phyloP scores from a whole-genome alignment of 2,113 vertebrate genomes.

The Halichoeres trimaculatus region DNA sequence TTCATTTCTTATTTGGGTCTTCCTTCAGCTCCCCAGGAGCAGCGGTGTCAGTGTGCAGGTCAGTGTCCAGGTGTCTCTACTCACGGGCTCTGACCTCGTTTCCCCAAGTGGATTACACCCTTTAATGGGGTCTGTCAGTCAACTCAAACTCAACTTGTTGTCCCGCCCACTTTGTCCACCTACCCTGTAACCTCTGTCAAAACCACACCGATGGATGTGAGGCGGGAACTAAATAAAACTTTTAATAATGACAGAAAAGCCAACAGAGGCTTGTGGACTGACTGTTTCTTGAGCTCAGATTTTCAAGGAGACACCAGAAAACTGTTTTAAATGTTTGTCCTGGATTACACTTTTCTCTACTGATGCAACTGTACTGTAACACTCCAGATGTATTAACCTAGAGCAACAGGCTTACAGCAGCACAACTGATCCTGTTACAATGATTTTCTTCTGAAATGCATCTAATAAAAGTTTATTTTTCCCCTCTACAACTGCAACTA shows the following conservation, averaged over 20 bases:
- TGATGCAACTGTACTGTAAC: conserved; percentile 14
- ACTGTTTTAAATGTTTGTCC: too few species aligned
- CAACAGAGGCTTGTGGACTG: neutral
- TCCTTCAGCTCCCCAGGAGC: neutral
- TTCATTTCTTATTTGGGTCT: neutral
- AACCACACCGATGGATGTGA: neutral
- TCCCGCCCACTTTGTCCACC: conserved; percentile 28
- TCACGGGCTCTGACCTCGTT: conserved; percentile 65
- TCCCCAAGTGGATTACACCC: conserved; percentile 72
- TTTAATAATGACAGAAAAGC: neutral
- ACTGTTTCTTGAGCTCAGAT: neutral
- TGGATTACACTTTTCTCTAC: neutral
- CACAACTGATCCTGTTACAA: conserved; percentile 19
- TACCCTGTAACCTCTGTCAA: conserved; percentile 13
- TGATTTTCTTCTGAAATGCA: conserved; percentile 13
- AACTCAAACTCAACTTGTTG: conserved; percentile 41
- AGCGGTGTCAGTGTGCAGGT: neutral
- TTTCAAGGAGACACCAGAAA: too few species aligned
- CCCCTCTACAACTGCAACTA: too few species aligned
- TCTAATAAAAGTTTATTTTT: too few species aligned
- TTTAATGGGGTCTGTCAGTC: conserved; percentile 56
- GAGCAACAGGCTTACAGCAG: conserved; percentile 20
- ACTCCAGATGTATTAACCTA: conserved; percentile 32
- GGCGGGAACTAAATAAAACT: neutral
- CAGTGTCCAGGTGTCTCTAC: conserved; percentile 37